Conservation (phyloP, 2,113 vertebrate genomes). For the Lucifuga dentata region DNA sequence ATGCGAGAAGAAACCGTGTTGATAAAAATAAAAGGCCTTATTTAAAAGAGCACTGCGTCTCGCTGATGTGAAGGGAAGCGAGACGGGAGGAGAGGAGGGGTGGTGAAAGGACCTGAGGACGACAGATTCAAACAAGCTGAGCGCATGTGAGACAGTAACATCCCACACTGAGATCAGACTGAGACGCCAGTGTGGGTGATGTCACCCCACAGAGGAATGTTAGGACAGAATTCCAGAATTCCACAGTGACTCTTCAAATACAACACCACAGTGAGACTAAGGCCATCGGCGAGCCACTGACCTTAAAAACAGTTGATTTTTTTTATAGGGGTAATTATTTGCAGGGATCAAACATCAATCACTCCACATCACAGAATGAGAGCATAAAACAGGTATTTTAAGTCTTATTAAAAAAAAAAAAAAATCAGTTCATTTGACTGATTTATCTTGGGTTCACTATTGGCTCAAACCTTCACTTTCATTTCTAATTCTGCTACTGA, state of each 20-base stretch:
- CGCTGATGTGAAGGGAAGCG: constrained; percentile 15
- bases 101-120: constrained; percentile 43
- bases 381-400: not conserved
- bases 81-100: constrained; percentile 13
- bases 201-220: constrained; percentile 53
- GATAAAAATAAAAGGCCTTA: constrained; percentile 38
- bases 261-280: constrained; percentile 40
- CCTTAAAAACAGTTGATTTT: constrained; percentile 38
- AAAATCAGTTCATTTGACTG: too few species aligned
- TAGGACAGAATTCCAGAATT: constrained; percentile 69
- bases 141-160: constrained; percentile 8
- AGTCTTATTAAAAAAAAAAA: too few species aligned
- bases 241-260: constrained; percentile 63
- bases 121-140: constrained; percentile 57
- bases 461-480: too few species aligned
- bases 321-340: constrained; percentile 43
- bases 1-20: constrained; percentile 40
- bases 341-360: constrained; percentile 46
- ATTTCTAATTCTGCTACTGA: too few species aligned
- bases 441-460: too few species aligned
- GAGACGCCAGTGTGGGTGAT: constrained; percentile 40
- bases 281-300: constrained; percentile 20
- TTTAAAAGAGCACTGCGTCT: constrained; percentile 38
- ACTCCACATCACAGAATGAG: not conserved
- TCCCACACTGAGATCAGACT: constrained; percentile 26